A percentile compares a stretch with the other conserved stretches of the same genome.
Conservation (phyloP, 2,113 vertebrate species). For the Ciconia stormi region DNA sequence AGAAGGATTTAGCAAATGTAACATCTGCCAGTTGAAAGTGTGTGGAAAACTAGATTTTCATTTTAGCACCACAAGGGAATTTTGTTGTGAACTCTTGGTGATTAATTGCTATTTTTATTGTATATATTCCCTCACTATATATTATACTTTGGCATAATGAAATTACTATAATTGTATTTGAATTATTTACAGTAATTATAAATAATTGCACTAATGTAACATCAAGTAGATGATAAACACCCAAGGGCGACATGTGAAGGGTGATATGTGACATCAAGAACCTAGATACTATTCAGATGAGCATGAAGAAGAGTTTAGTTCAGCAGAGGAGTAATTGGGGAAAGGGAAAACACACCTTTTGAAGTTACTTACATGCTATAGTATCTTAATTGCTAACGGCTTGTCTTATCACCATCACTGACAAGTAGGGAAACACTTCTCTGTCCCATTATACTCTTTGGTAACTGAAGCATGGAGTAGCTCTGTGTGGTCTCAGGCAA, state of each 20-base stretch:
- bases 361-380: background rate
- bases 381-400: background rate
- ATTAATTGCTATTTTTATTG: constrained; percentile 22
- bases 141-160: background rate
- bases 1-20: background rate
- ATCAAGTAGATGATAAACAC: constrained; percentile 26
- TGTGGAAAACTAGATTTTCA: background rate
- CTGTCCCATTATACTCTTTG: background rate
- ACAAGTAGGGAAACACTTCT: background rate
- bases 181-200: constrained; percentile 61
- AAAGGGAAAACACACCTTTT: background rate
- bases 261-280: background rate
- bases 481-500: background rate
- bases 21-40: background rate
- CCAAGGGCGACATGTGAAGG: background rate
- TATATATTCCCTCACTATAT: background rate
- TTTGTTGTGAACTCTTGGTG: background rate
- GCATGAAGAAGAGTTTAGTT: background rate
- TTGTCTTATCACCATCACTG: background rate
- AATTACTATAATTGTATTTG: constrained; percentile 44
- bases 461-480: background rate
- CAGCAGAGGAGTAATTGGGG: background rate
- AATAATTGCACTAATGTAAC: constrained; percentile 37
- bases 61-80: background rate
- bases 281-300: background rate